Conservation (phyloP, 2,888 invertebrate species). For the Saturnia pavonia region DNA sequence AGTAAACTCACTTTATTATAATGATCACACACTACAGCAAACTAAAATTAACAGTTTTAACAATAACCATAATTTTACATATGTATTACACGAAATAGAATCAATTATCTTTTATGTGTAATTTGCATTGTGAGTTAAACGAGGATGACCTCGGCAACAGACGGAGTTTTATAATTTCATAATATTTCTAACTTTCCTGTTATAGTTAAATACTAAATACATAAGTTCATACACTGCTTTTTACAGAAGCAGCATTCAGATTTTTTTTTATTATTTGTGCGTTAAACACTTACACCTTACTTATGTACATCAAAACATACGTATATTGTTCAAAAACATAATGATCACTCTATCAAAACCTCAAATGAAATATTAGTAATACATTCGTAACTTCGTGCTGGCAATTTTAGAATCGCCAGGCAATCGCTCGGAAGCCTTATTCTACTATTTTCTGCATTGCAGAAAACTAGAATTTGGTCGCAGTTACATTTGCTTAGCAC, state of each 20-base stretch:
- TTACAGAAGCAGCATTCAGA: constrained; percentile 63
- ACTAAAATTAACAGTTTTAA: constrained; percentile 6
- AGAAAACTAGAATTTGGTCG: constrained; percentile 11
- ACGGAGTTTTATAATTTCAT: constrained; percentile 57
- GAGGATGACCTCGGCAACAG: constrained; percentile 42
- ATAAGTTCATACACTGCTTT: constrained; percentile 61
- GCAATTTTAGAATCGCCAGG: constrained; percentile 6
- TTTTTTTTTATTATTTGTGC: constrained; percentile 77
- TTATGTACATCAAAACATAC: constrained; percentile 81
- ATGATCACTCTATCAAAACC: constrained; percentile 72
- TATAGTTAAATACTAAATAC: constrained; percentile 70
- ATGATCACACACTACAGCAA: constrained; percentile 1
- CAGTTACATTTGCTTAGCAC: not conserved
- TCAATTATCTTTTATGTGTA: constrained; percentile 11
- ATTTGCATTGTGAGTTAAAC: constrained; percentile 22
- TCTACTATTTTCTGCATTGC: constrained; percentile 10
- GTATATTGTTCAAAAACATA: constrained; percentile 76
- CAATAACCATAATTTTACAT: not conserved
- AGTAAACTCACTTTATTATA: constrained; percentile 7
- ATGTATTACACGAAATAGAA: constrained; percentile 8
- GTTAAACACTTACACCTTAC: constrained; percentile 81
- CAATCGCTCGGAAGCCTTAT: constrained; percentile 11
- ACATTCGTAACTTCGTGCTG: constrained; percentile 44
- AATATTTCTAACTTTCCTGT: constrained; percentile 68
- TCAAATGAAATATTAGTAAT: constrained; percentile 64